These are phyloP conservation scores for Stenodera caucasica DNA, from an alignment of 2,888 invertebrate species.

Conservation along the genomic window DNA sequence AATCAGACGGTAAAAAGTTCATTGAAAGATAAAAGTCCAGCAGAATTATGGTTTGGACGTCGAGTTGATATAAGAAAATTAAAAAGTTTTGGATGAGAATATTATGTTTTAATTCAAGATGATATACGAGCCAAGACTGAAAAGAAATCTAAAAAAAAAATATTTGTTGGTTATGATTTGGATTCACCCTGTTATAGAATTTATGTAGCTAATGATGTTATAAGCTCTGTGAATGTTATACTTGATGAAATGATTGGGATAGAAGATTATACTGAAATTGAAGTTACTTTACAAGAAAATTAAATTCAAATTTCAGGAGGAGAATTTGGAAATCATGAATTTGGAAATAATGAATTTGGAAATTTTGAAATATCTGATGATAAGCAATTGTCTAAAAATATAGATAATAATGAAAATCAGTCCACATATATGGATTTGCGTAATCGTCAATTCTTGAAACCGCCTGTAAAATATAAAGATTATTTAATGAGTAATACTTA, in stretches of 20 bases:
- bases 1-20: constrained; percentile 37
- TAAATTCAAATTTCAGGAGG: no score
- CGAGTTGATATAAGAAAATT: constrained; percentile 24
- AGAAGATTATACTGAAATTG: background rate
- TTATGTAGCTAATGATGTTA: constrained; percentile 25
- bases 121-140: constrained; percentile 31
- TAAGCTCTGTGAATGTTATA: constrained; percentile 7
- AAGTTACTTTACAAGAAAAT: no score
- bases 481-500: constrained; percentile 20
- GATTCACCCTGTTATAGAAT: constrained; percentile 28
- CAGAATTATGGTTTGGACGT: constrained; percentile 33
- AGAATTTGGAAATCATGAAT: no score
- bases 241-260: constrained; percentile 17
- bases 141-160: constrained; percentile 31
- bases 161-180: constrained; percentile 30
- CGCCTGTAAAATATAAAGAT: background rate
- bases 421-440: no score
- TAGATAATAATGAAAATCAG: no score
- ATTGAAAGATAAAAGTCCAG: constrained; percentile 28
- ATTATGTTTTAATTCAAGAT: constrained; percentile 30
- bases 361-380: no score
- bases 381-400: no score
- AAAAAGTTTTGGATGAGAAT: constrained; percentile 33
- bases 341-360: no score
- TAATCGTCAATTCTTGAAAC: background rate